Percentiles rank a stretch among this genome's conserved stretches.
Conservation (phyloP, 2,797 vertebrate species). For the Epinephelus awoara region DNA sequence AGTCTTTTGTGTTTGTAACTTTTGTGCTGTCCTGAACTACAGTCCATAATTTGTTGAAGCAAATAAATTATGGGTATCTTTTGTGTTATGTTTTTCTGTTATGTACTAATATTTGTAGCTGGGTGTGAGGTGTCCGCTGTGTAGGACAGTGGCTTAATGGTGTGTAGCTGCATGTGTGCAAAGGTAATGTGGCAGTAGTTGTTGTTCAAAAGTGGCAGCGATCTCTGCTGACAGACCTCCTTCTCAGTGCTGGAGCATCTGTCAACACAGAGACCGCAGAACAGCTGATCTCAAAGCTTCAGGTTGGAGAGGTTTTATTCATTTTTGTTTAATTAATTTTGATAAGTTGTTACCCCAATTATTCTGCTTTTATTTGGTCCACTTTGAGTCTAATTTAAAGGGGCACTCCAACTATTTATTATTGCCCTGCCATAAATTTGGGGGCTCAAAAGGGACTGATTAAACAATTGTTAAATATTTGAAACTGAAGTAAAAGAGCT, state of each 20-base stretch:
- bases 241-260: slow-evolving; percentile 24
- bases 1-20: slow-evolving; percentile 56
- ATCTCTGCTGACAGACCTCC: slow-evolving; percentile 18
- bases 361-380: neutral
- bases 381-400: slow-evolving; percentile 18
- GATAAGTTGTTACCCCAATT: neutral
- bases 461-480: neutral
- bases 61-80: slow-evolving; percentile 73
- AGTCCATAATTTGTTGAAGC: slow-evolving; percentile 76
- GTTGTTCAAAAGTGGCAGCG: slow-evolving; percentile 43
- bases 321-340: neutral
- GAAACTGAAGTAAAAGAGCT: neutral
- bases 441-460: too few relatives aligned
- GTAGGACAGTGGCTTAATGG: slow-evolving; percentile 25
- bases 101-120: slow-evolving; percentile 22
- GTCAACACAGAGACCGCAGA: neutral
- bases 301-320: neutral
- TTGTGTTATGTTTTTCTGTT: slow-evolving; percentile 29
- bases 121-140: slow-evolving; percentile 33
- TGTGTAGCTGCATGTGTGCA: slow-evolving; percentile 35
- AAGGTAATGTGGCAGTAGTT: slow-evolving; percentile 28
- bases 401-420: slow-evolving; percentile 5
- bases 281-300: slow-evolving; percentile 16
- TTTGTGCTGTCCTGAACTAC: slow-evolving; percentile 48
- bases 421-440: neutral